These are phyloP conservation scores for Ifrita kowaldi DNA, from an alignment of 2,113 vertebrate genomes.

Conservation along the genomic window DNA sequence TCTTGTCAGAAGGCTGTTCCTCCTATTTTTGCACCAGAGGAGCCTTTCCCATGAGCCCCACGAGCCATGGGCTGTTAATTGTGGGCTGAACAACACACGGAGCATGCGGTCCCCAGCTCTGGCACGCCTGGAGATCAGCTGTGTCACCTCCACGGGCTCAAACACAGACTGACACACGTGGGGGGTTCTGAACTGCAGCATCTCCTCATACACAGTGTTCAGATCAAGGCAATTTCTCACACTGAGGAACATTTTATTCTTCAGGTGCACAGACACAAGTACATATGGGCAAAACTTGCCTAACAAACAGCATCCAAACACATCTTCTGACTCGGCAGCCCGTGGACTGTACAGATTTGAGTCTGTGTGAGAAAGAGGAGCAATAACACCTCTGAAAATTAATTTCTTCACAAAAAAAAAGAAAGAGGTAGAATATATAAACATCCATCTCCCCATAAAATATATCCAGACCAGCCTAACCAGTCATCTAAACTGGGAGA, in stretches of 20 bases:
- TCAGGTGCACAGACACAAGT: background rate
- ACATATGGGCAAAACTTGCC: background rate
- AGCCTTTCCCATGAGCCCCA: background rate
- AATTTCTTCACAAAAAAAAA: background rate
- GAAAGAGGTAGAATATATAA: background rate
- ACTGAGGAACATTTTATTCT: fast-evolving
- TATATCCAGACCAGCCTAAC: background rate
- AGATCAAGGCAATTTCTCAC: background rate
- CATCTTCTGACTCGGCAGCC: background rate
- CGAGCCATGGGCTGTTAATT: background rate
- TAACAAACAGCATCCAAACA: background rate
- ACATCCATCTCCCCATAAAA: fast-evolving
- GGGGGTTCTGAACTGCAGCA: background rate
- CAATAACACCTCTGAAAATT: background rate
- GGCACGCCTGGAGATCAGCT: fast-evolving
- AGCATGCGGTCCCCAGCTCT: fast-evolving
- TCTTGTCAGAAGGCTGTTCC: background rate
- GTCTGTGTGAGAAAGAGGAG: background rate
- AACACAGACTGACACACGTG: background rate
- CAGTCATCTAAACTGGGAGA: background rate
- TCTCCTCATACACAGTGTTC: background rate
- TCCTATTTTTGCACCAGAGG: conserved; percentile 11
- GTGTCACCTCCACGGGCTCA: fast-evolving
- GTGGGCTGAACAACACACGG: background rate
- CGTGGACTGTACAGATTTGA: background rate